A percentile compares a stretch with the other conserved stretches of the same genome.
These are phyloP conservation scores for Mesorhabditis spiculigera DNA, from an alignment of 2,888 invertebrate genomes.

Conservation along the genomic window DNA sequence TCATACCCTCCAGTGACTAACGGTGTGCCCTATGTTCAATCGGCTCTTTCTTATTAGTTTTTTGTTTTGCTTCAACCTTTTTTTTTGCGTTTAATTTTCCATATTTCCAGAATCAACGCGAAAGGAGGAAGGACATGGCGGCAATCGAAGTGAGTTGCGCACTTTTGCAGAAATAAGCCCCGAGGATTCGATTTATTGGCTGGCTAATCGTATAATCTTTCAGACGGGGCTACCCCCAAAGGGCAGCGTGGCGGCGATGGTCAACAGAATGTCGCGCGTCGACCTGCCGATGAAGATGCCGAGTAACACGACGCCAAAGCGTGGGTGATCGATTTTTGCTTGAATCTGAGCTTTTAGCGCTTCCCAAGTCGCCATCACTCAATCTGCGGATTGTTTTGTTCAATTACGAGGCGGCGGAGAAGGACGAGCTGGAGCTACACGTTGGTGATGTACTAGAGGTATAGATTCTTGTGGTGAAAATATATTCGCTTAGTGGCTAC, in stretches of 20 bases:
- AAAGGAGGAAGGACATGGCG: no score
- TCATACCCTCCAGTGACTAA: no score
- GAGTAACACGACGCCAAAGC: not conserved
- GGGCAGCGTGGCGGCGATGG: not conserved
- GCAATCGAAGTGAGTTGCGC: no score
- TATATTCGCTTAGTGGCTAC: constrained; percentile 1
- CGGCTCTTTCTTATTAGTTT: no score
- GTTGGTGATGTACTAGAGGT: constrained; percentile 3
- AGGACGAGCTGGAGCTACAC: not conserved
- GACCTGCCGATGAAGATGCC: not conserved
- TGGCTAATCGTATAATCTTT: not conserved
- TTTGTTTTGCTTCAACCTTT: no score
- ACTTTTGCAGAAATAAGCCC: no score
- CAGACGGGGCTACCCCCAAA: not conserved
- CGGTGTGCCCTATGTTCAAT: no score
- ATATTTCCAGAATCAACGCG: no score
- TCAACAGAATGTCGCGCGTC: not conserved
- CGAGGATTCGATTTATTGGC: no score
- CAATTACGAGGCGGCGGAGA: not conserved
- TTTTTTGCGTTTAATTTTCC: no score
- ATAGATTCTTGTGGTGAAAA: not conserved
- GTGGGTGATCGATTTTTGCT: not conserved
- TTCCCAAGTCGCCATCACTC: no score
- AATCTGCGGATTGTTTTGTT: not conserved
- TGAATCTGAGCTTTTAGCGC: no score